Conservation (phyloP, 2,888 invertebrate genomes). For the Atherix ibis region DNA sequence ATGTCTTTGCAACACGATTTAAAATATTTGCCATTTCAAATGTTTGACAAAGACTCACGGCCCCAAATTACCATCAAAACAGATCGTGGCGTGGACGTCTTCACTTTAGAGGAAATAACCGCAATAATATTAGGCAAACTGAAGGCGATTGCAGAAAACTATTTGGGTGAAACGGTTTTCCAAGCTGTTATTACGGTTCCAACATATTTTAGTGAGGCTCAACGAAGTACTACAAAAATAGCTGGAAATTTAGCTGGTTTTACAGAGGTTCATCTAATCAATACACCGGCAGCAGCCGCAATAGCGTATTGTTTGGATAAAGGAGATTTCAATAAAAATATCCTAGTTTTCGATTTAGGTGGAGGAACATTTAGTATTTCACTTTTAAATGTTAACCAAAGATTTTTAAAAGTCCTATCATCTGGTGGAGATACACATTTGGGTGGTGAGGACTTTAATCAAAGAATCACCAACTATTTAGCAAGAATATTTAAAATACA, state of each 20-base stretch:
- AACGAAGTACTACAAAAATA: conserved; percentile 97
- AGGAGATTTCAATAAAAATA: conserved; percentile 94
- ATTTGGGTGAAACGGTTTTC: conserved; percentile 82
- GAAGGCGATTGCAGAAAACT: conserved; percentile 98
- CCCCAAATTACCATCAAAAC: conserved; percentile 83
- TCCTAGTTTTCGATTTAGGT: conserved; percentile 95
- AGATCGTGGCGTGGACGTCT: conserved; percentile 70
- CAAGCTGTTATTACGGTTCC: conserved; percentile 48
- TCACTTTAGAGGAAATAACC: conserved; percentile 97
- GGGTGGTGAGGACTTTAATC: conserved; percentile 98
- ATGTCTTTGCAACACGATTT: conserved; percentile 84
- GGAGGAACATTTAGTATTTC: conserved; percentile 99
- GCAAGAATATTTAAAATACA: conserved; percentile 97
- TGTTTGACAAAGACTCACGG: conserved; percentile 83
- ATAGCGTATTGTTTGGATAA: conserved; percentile 96
- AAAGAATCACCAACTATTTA: conserved; percentile 97
- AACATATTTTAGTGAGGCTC: conserved; percentile 98
- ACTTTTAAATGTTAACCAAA: conserved; percentile 93
- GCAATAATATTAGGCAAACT: conserved; percentile 97
- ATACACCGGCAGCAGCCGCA: conserved; percentile 94
- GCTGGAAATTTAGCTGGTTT: conserved; percentile 80
- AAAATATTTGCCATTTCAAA: conserved; percentile 95
- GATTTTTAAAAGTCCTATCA: conserved; percentile 73
- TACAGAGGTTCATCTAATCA: conserved; percentile 64
- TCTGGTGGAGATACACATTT: conserved; percentile 82